Conservation (phyloP, 2,888 invertebrate genomes). For the Tachina fera region DNA sequence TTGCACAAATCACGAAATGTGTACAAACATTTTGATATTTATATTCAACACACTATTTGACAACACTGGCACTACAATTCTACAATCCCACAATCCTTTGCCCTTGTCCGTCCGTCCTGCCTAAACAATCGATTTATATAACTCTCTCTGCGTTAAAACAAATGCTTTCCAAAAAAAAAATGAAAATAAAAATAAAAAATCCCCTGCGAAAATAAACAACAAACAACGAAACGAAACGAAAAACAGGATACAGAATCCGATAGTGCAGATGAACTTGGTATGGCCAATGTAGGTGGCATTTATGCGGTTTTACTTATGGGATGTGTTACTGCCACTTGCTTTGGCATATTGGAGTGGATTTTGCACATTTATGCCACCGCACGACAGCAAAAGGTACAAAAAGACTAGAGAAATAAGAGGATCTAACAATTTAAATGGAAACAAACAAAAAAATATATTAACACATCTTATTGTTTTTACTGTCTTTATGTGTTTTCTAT, state of each 20-base stretch:
- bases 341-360: slow-evolving; percentile 80
- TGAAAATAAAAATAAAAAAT: slow-evolving; percentile 13
- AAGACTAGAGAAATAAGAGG: slow-evolving; percentile 7
- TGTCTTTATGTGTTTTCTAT: slow-evolving; percentile 1
- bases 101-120: neutral
- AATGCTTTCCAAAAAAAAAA: slow-evolving; percentile 1
- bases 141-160: slow-evolving; percentile 11
- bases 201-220: slow-evolving; percentile 17
- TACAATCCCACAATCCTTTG: neutral
- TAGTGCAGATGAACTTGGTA: slow-evolving; percentile 84
- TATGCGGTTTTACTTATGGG: slow-evolving; percentile 86
- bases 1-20: slow-evolving; percentile 25
- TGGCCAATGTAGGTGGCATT: slow-evolving; percentile 87
- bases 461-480: slow-evolving; percentile 40
- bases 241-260: slow-evolving; percentile 77
- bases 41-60: slow-evolving; percentile 9
- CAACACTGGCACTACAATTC: neutral
- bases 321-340: slow-evolving; percentile 80
- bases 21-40: slow-evolving; percentile 8
- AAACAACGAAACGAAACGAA: no score
- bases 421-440: slow-evolving; percentile 19
- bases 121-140: slow-evolving; percentile 18
- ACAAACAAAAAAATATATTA: slow-evolving; percentile 19
- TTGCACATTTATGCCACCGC: slow-evolving; percentile 78
- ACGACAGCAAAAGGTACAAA: slow-evolving; percentile 79